Base-by-base conservation (phyloP, 2,797 vertebrate genomes). In the Chelon labrosus region DNA sequence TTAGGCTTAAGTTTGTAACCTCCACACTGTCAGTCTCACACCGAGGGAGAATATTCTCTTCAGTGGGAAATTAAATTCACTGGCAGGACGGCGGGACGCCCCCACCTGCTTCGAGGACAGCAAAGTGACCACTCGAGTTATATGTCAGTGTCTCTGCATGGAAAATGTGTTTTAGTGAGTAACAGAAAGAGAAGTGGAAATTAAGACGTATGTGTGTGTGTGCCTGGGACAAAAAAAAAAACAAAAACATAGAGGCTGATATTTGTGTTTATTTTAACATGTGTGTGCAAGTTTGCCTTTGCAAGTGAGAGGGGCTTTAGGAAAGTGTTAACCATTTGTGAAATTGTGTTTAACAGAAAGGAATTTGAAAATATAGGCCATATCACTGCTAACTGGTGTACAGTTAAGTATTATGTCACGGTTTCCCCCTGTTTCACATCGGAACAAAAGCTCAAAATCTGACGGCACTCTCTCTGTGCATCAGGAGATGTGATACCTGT, bases 21-120 rank as follows among this genome's bases (percentile, higher is more conserved):
- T 78, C 56, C 73, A 73, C 81, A 51, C 63, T 68, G 79, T 56
- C 77, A 74, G 54, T 65, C 61, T 73, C 75, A 80, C 46, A 81
- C 53, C 39, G 35, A 70, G 55, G 62, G 73, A 71, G 58, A 80
- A 83, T 86, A 77, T 87, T 78, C 64, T 71, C 77, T 82, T 82
- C 80, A 70, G 75, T 20, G 70, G 50, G 67, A 61, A 73, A 75
- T 87, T 66, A 84, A 89, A 89, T 77, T 68, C 64, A 63, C 74
- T 70, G 74, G 78, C 70, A 53, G 66, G 75, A 83, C 65, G 69
- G 55, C 51, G 20, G 57, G 80, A 81, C 64, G 70, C 51, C 44
- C 31, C 73, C 52, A 70, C 58, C 57, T 58, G 63, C 4, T 59
- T 38, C 10, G n/a, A 31, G 68, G 63, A 47, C 70, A 76, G 65